Percentiles rank a stretch among this genome's conserved stretches.
phyloP scores from a whole-genome alignment of 1,140 invertebrate genomes.

The Trichonephila clavata region DNA sequence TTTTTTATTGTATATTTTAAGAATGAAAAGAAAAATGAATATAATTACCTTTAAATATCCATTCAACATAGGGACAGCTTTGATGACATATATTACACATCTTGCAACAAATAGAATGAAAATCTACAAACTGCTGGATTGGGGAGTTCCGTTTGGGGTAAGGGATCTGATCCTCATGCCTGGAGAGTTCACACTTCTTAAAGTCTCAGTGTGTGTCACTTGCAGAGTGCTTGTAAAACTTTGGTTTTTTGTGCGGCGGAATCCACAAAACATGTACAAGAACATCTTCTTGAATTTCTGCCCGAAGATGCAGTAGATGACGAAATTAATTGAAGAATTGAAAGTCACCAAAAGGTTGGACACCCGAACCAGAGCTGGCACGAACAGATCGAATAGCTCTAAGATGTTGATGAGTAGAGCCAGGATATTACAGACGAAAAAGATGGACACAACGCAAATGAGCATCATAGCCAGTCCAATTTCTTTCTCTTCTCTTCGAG shows the following conservation, averaged over 20 bases:
- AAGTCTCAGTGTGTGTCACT: slow-evolving; percentile 63
- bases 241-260: slow-evolving; percentile 64
- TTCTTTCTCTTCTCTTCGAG: slow-evolving; percentile 90
- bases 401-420: slow-evolving; percentile 93
- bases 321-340: slow-evolving; percentile 98
- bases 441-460: slow-evolving; percentile 95
- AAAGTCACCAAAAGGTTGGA: slow-evolving; percentile 94
- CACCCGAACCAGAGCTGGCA: slow-evolving; percentile 63
- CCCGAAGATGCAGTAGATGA: slow-evolving; percentile 98
- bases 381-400: slow-evolving; percentile 83
- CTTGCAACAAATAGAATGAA: neutral
- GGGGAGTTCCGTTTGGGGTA: slow-evolving; percentile 36
- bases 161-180: slow-evolving; percentile 16
- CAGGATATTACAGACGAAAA: slow-evolving; percentile 93
- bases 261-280: slow-evolving; percentile 46
- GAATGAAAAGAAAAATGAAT: too few species aligned
- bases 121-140: slow-evolving; percentile 42
- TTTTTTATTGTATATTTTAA: too few species aligned
- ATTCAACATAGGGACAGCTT: too few species aligned
- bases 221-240: slow-evolving; percentile 74
- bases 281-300: slow-evolving; percentile 88
- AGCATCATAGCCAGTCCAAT: slow-evolving; percentile 97
- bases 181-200: slow-evolving; percentile 40
- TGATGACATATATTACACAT: too few species aligned
- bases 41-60: too few species aligned